phyloP scores from a whole-genome alignment of 2,888 invertebrate genomes.

The Acanthosepion lycidas region DNA sequence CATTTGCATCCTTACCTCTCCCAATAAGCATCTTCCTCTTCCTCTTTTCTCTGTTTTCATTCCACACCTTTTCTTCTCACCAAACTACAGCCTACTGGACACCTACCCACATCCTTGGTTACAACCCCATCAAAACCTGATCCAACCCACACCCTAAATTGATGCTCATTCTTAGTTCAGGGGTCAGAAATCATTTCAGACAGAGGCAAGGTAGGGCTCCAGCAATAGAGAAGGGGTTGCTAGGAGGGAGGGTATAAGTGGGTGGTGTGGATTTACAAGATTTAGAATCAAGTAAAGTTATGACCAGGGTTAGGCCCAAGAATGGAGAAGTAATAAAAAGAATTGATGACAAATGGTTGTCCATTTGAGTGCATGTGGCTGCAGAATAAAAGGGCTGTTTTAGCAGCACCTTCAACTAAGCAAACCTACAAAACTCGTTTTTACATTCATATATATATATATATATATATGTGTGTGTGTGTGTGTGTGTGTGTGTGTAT shows the following conservation, averaged over 20 bases:
- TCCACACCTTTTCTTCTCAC: background rate
- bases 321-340: background rate
- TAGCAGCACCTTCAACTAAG: too few species aligned
- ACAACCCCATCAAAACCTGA: background rate
- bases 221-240: background rate
- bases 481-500: too few species aligned
- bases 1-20: background rate
- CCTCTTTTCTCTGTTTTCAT: background rate
- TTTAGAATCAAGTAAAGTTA: constrained; percentile 21
- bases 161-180: constrained; percentile 6
- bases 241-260: background rate
- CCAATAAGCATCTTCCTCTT: background rate
- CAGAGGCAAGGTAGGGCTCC: background rate
- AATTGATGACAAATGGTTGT: background rate
- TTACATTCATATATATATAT: too few species aligned
- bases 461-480: too few species aligned
- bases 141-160: background rate
- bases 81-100: background rate
- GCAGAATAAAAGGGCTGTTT: too few species aligned
- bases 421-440: too few species aligned
- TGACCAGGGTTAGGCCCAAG: background rate
- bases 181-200: constrained; percentile 9
- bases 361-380: background rate
- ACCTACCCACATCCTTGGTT: background rate
- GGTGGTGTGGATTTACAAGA: background rate